Percentiles rank a stretch among this genome's conserved stretches.
Conservation (phyloP, 2,113 vertebrate species). For the Cariama cristata region DNA sequence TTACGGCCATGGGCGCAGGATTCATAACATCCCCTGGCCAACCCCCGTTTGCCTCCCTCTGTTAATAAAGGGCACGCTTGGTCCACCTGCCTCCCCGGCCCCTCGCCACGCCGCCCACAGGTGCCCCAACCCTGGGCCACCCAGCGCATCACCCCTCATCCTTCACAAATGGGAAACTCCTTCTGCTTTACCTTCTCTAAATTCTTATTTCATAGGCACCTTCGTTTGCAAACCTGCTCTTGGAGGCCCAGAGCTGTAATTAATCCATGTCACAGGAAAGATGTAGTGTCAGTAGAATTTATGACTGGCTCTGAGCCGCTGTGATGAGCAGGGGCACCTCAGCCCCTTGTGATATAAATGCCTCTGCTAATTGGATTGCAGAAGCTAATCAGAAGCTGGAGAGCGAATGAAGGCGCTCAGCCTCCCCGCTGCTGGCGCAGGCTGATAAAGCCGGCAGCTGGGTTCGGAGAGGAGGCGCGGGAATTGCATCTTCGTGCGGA, state of each 20-base stretch:
- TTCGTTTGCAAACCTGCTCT: constrained; percentile 29
- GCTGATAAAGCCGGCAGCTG: constrained; percentile 71
- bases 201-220: constrained; percentile 20
- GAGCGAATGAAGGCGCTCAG: constrained; percentile 47
- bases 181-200: constrained; percentile 6
- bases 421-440: constrained; percentile 27
- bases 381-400: constrained; percentile 75
- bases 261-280: constrained; percentile 71
- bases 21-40: not conserved
- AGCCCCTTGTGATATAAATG: constrained; percentile 76
- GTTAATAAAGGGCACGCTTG: not conserved
- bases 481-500: not conserved
- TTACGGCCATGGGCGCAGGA: not conserved
- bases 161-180: not conserved
- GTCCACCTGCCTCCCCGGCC: not conserved
- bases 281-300: constrained; percentile 69
- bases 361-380: constrained; percentile 79
- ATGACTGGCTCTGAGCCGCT: constrained; percentile 67
- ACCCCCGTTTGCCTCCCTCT: not conserved
- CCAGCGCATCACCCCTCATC: not conserved
- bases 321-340: constrained; percentile 70
- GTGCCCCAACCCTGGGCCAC: not conserved
- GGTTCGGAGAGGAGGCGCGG: not conserved
- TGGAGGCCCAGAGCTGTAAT: constrained; percentile 67
- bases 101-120: not conserved